Conservation (phyloP, 2,888 invertebrate genomes). For the Punctoribates punctum region DNA sequence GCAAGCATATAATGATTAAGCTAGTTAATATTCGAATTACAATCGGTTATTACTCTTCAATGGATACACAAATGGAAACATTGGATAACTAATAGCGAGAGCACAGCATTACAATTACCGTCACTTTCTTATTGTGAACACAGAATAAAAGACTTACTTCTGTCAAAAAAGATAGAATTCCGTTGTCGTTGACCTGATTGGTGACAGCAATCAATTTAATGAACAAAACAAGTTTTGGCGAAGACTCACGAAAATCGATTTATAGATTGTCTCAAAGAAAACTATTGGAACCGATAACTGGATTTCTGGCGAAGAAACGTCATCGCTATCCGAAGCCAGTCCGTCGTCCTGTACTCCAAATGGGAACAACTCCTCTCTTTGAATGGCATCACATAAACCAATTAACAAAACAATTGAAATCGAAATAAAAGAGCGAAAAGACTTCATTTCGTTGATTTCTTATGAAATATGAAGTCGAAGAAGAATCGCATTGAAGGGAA, state of each 20-base stretch:
- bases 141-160: conserved; percentile 56
- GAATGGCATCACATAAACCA: conserved; percentile 5
- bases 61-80: no score
- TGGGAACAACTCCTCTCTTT: conserved; percentile 45
- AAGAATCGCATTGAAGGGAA: conserved; percentile 14
- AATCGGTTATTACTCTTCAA: no score
- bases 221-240: conserved; percentile 37
- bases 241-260: conserved; percentile 74
- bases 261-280: conserved; percentile 73
- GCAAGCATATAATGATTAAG: no score
- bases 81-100: no score
- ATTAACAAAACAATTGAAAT: background rate
- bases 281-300: conserved; percentile 67
- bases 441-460: background rate
- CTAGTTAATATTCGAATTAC: no score
- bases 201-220: conserved; percentile 37
- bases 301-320: conserved; percentile 65
- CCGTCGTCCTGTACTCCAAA: conserved; percentile 55
- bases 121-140: no score
- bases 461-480: background rate
- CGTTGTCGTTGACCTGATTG: conserved; percentile 80
- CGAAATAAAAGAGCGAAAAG: background rate
- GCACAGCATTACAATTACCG: no score
- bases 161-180: conserved; percentile 81
- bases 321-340: conserved; percentile 58